phyloP scores from a whole-genome alignment of 2,113 vertebrate species.

The Coracopsis vasa region DNA sequence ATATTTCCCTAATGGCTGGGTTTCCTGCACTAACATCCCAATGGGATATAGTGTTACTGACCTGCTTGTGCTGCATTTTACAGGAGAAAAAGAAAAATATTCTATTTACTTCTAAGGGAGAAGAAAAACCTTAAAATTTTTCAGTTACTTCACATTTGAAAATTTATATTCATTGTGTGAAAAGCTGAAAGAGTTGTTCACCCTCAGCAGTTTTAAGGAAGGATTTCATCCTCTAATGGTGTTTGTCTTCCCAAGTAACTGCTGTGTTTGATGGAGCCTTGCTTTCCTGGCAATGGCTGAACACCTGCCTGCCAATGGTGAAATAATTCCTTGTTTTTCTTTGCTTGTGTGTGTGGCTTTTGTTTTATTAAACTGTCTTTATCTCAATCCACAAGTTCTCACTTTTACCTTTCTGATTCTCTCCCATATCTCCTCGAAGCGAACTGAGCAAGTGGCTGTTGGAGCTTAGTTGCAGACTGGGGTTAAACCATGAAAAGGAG shows the following conservation, averaged over 20 bases:
- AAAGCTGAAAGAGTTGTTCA: background rate
- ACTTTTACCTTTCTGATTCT: background rate
- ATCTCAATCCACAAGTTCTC: background rate
- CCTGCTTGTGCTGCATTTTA: background rate
- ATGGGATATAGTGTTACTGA: background rate
- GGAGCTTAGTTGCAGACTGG: background rate
- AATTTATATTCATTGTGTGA: background rate
- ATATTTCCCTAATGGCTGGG: background rate
- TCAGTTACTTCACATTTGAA: background rate
- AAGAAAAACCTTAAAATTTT: background rate
- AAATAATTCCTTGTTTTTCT: background rate
- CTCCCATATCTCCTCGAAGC: background rate
- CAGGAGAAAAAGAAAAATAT: background rate
- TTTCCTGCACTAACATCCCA: background rate
- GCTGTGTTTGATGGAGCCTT: fast-evolving
- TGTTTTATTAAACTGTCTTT: background rate
- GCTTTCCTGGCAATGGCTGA: background rate
- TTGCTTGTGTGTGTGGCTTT: fast-evolving
- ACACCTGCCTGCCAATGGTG: background rate
- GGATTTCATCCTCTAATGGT: background rate
- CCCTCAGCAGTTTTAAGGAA: background rate
- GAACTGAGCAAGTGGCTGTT: fast-evolving
- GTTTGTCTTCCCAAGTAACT: background rate
- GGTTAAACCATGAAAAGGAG: background rate
- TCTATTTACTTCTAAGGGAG: background rate